phyloP scores from a whole-genome alignment of 2,113 vertebrate species.

The Takifugu bimaculatus region DNA sequence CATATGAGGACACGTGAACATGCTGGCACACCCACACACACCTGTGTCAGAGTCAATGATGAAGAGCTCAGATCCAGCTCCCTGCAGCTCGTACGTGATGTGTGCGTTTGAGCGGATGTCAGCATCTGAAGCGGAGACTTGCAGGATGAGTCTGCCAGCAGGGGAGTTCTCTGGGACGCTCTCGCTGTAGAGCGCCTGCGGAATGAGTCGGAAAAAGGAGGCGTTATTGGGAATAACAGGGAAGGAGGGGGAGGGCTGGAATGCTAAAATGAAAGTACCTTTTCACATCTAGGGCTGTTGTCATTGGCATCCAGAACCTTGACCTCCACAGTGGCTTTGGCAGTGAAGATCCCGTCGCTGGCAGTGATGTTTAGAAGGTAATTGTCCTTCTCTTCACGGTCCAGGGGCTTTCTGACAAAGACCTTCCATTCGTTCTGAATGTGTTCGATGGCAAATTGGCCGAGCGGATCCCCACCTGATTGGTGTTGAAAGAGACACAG shows the following conservation, averaged over 20 bases:
- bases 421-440: slow-evolving; percentile 96
- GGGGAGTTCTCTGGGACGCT: slow-evolving; percentile 85
- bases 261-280: slow-evolving; percentile 70
- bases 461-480: slow-evolving; percentile 90
- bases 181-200: slow-evolving; percentile 83
- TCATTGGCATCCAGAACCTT: slow-evolving; percentile 98
- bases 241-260: neutral
- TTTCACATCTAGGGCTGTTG: slow-evolving; percentile 92
- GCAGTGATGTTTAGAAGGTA: slow-evolving; percentile 95
- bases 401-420: slow-evolving; percentile 88
- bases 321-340: slow-evolving; percentile 91
- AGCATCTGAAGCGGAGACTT: slow-evolving; percentile 87
- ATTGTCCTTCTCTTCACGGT: slow-evolving; percentile 90
- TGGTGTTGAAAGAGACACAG: slow-evolving; percentile 36
- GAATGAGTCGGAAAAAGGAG: neutral
- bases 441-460: slow-evolving; percentile 91
- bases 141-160: slow-evolving; percentile 85
- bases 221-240: slow-evolving; percentile 7
- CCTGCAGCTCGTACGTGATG: slow-evolving; percentile 85
- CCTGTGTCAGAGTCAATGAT: slow-evolving; percentile 87
- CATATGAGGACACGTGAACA: neutral
- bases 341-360: slow-evolving; percentile 90
- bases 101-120: slow-evolving; percentile 96
- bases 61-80: slow-evolving; percentile 86
- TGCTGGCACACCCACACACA: slow-evolving; percentile 45